Evolutionary conservation across 1,140 invertebrate species (phyloP).

Genomic region (Cotesia vestalis): DNA sequence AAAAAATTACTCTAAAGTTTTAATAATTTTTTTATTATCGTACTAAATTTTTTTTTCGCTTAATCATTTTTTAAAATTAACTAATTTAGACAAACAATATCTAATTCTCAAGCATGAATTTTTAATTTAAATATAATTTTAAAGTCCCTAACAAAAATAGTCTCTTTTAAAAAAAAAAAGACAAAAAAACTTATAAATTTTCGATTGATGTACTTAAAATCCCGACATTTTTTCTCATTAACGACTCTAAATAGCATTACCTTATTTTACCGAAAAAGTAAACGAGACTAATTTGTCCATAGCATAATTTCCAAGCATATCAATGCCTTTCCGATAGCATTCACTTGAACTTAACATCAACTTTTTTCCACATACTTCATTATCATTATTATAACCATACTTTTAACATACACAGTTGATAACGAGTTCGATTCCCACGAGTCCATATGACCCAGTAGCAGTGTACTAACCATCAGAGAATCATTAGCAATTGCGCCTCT

Average conservation of each 20-base stretch:
- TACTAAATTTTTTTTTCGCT: no score
- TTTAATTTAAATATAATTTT: no score
- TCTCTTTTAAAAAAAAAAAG: no score
- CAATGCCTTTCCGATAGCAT: slow-evolving; percentile 1
- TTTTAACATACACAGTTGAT: neutral
- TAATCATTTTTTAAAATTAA: no score
- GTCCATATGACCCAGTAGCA: slow-evolving; percentile 7
- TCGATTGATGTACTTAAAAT: no score
- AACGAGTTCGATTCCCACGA: slow-evolving; percentile 23
- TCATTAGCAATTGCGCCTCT: neutral
- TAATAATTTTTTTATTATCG: neutral
- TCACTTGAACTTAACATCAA: neutral
- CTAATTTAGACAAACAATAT: no score
- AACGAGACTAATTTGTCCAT: slow-evolving; percentile 32
- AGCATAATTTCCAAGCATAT: slow-evolving; percentile 25
- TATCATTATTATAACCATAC: slow-evolving; percentile 3
- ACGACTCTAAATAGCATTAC: slow-evolving; percentile 12
- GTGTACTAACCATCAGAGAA: neutral
- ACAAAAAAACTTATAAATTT: no score
- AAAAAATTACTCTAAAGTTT: neutral
- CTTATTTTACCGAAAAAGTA: slow-evolving; percentile 22
- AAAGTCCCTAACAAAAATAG: no score
- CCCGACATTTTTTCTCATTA: no score
- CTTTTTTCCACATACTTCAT: neutral
- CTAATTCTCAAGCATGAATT: no score